A percentile compares a stretch with the other conserved stretches of the same genome.
Conservation (phyloP, 2,888 invertebrate genomes). For the Gastracanthus pulcherrimus region DNA sequence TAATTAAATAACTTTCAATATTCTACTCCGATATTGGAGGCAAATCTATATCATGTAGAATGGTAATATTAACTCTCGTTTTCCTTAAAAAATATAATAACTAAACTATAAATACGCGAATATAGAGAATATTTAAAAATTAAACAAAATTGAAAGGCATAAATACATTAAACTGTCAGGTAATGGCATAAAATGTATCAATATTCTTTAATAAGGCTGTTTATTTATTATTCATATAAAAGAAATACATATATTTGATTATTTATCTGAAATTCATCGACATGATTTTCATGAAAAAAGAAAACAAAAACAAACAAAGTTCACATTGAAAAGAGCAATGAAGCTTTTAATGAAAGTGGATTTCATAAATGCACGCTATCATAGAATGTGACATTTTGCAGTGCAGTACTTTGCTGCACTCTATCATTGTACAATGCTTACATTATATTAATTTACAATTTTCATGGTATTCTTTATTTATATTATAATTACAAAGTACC, state of each 20-base stretch:
- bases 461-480: not conserved
- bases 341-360: not conserved
- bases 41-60: too few species aligned
- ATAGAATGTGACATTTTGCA: not conserved
- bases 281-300: not conserved
- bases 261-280: conserved; percentile 10
- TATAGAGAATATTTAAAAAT: too few species aligned
- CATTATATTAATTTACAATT: conserved; percentile 22
- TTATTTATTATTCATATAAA: conserved; percentile 39
- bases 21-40: too few species aligned
- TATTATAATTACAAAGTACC: conserved; percentile 21
- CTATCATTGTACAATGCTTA: conserved; percentile 33
- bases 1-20: too few species aligned
- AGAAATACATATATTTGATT: conserved; percentile 18
- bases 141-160: too few species aligned
- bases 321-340: conserved; percentile 4
- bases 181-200: not conserved
- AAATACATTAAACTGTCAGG: too few species aligned
- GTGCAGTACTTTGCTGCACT: not conserved
- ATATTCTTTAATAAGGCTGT: not conserved
- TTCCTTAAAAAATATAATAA: too few species aligned
- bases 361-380: conserved; percentile 16
- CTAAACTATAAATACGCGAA: too few species aligned
- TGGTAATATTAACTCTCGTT: too few species aligned
- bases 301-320: not conserved